Base-by-base conservation (phyloP, 2,888 invertebrate genomes). In the Gymnosoma rotundatum region DNA sequence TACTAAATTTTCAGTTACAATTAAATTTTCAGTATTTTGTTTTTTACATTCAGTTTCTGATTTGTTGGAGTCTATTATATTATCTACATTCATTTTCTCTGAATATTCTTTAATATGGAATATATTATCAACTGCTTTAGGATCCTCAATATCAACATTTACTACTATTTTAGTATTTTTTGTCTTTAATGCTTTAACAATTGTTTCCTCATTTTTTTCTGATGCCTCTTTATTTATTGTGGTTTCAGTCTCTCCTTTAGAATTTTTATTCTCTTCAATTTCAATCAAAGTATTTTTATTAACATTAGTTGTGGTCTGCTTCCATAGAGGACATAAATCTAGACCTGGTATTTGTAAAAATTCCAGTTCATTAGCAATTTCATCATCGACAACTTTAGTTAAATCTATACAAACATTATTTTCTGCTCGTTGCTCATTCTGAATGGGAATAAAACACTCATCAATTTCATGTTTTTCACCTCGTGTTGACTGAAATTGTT, bases 311-410 rank as follows among this genome's bases (percentile, higher is more conserved):
- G 1, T n/a, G n/a, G 16, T 12, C 16, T 42, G 7, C 12, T 16
- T 48, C 21, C 16, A 18, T 18, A 16, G 20, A 1, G 3, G 18
- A 16, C 18, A 64, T 21, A 73, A 63, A 80, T 85, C 85, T 16
- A 85, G 52, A 3, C 83, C 83, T 8, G 83, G 83, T 80, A 85
- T 85, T 45, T 73, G 1, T n/a, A 66, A 16, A 38, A 20, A 69
- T n/a, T 67, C 76, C 18, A 36, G 0, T 42, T 75, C 63, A 25
- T 54, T 82, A 32, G n/a, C 67, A 48, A 66, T 21, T 52, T 38
- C 36, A 48, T 56, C 64, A 18, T 64, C 67, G 4, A 25, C 25
- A n/a, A 48, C 14, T 2, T 63, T 58, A 16, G 25, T 75, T 7
- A 67, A 52, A n/a, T 75, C 60, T 50, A 48, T 10, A 10, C 32